Evolutionary conservation across 2,113 vertebrate species (phyloP), one percentile per base, ranked within the genome.

Genomic region (Chloebia gouldiae): DNA sequence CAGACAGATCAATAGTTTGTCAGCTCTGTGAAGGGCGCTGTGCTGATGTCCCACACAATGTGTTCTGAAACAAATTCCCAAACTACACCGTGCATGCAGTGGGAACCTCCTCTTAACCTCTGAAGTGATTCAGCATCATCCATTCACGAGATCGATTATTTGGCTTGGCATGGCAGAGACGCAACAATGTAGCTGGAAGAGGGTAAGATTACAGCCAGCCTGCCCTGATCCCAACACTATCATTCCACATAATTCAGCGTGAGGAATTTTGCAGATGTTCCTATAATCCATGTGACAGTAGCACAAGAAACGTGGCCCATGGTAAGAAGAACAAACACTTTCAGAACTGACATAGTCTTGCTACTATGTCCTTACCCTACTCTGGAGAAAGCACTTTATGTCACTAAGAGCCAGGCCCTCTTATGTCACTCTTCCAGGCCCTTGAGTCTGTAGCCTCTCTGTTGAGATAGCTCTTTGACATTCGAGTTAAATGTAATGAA

Each of bases 221-320:
- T 57, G 39, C 66, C 49, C 47, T 31, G 8, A 94, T 78, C 65
- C 78, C 64, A 75, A 25, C 31, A 3, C 37, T 37, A 31, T 10
- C 86, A 65, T 33, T 76, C 60, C 45, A 28, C 6, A 11, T 81
- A 94, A 94, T 65, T 68, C 86, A 86, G 49, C 10, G 0, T 76
- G 82, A 88, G 76, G 60, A 90, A 93, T 88, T 88, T 16, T 88
- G 44, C 76, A 90, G 81, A 86, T 92, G 85, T 64, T 95, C 76
- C 86, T 78, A 5, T 75, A 94, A 96, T 93, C 1, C 88, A 42
- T 56, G 25, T 84, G 93, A 78, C 82, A 86, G 60, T 8, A 86
- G 82, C 82, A 57, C 13, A 64, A 92, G 88, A 90, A 93, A 83
- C 24, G 56, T 83, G 90, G 72, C 33, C 35, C 37, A 49, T 1